Evolutionary conservation across 1,140 invertebrate genomes (phyloP), one percentile per base, ranked within the genome.

Genomic region (Scaptomyza graminum): DNA sequence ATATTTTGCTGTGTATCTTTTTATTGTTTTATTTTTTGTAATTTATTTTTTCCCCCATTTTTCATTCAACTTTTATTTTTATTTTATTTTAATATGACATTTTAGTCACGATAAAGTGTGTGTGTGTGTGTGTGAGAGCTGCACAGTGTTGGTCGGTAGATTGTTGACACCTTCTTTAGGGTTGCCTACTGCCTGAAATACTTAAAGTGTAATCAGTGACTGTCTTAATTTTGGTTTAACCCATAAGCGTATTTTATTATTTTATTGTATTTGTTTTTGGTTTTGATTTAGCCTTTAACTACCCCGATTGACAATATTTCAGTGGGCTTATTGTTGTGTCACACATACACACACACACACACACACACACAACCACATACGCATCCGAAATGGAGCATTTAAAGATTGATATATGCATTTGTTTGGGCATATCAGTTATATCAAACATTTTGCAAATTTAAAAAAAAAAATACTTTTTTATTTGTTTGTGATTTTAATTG

Each of bases 31-130:
- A 72, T 72, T 41, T 59, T 52, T 67, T 60, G 28, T 28, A 16
- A 22, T 34, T 41, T 74, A 28, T 66, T 37, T 46, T 43, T 67
- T 15, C 41, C 43, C 25, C 28, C 52, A 60, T 66, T 72, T 54
- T 61, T 74, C 65, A 56, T 70, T 51, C 25, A 50, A 52, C 63
- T 55, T 73, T 61, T 66, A 65, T 71, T 79, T 80, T 78, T 87
- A 75, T 75, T 85, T 85, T 82, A 79, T 76, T 88, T 87, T 88
- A 79, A 84, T 80, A 72, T 72, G 67, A 66, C 66, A 66, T 62
- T 83, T 83, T 81, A 77, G 75, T 70, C 65, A 59, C 49, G 71
- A 74, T 74, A 69, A 69, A 69, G 18, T 22, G 25, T n/a, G 31
- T 46, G 9, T 11, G 60, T 39, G 37, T 25, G 50, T 28, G 54